These are phyloP conservation scores for Matsumyia berberina DNA, from an alignment of 2,888 invertebrate species.

Conservation along the genomic window DNA sequence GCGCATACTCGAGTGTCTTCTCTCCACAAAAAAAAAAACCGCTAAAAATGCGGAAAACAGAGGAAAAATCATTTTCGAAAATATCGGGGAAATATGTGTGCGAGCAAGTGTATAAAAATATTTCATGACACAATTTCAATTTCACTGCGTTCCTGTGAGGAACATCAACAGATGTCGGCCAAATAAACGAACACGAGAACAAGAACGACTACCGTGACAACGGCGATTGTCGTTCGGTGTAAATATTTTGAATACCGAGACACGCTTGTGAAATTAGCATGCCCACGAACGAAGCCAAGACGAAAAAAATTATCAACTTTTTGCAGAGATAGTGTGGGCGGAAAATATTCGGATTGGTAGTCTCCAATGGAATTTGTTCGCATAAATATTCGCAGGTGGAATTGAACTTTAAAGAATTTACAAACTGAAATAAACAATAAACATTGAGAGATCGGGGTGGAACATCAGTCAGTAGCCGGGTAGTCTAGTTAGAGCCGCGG, in stretches of 20 bases:
- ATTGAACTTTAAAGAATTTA: background rate
- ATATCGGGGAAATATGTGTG: background rate
- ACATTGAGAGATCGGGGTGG: too few species aligned
- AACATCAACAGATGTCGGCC: conserved; percentile 62
- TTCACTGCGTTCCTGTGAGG: conserved; percentile 61
- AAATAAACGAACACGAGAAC: conserved; percentile 10
- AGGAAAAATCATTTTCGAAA: conserved; percentile 24
- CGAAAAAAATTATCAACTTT: conserved; percentile 12
- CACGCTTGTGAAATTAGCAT: conserved; percentile 59
- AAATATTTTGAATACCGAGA: conserved; percentile 69
- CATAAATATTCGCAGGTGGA: background rate
- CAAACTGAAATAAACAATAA: background rate
- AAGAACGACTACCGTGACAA: conserved; percentile 16
- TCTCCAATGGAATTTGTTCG: conserved; percentile 33
- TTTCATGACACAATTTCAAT: conserved; percentile 72
- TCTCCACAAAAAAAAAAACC: conserved; percentile 3
- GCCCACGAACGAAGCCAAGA: background rate
- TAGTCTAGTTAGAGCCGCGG: too few species aligned
- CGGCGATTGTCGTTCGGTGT: conserved; percentile 40
- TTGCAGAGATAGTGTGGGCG: conserved; percentile 32
- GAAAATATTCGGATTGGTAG: conserved; percentile 51
- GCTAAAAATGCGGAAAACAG: conserved; percentile 41
- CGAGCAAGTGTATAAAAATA: conserved; percentile 53
- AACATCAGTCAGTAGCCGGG: too few species aligned
- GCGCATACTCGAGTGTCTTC: conserved; percentile 17